Evolutionary conservation across 2,113 vertebrate species (phyloP).

Genomic region (Pelusios castaneus): DNA sequence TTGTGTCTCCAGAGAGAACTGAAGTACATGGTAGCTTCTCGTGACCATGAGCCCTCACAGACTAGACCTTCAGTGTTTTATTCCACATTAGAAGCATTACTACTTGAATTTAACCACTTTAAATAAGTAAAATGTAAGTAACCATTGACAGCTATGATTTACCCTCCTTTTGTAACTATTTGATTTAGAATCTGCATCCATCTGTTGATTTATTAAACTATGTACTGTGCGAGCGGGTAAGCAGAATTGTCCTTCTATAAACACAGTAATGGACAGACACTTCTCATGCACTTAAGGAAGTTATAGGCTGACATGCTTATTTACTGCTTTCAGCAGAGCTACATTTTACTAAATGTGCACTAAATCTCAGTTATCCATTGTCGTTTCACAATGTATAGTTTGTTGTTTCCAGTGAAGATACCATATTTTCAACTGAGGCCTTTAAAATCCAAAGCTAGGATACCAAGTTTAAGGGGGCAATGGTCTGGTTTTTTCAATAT

Average conservation of each 20-base stretch:
- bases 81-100: background rate
- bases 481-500: background rate
- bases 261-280: slow-evolving; percentile 38
- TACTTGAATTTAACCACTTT: slow-evolving; percentile 12
- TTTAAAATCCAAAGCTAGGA: background rate
- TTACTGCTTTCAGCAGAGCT: background rate
- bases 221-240: background rate
- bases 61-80: background rate
- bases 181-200: slow-evolving; percentile 46
- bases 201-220: slow-evolving; percentile 54
- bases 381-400: slow-evolving; percentile 23
- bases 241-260: slow-evolving; percentile 3
- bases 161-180: slow-evolving; percentile 47
- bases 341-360: background rate
- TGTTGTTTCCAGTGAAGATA: slow-evolving; percentile 11
- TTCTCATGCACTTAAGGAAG: slow-evolving; percentile 30
- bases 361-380: background rate
- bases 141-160: slow-evolving; percentile 49
- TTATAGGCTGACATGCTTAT: background rate
- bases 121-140: slow-evolving; percentile 40
- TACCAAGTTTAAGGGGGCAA: background rate
- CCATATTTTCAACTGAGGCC: background rate
- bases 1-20: slow-evolving; percentile 69
- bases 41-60: background rate
- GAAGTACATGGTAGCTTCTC: slow-evolving; percentile 59